These are phyloP conservation scores for Ploceus nigricollis DNA, from an alignment of 2,113 vertebrate species.

Conservation along the genomic window DNA sequence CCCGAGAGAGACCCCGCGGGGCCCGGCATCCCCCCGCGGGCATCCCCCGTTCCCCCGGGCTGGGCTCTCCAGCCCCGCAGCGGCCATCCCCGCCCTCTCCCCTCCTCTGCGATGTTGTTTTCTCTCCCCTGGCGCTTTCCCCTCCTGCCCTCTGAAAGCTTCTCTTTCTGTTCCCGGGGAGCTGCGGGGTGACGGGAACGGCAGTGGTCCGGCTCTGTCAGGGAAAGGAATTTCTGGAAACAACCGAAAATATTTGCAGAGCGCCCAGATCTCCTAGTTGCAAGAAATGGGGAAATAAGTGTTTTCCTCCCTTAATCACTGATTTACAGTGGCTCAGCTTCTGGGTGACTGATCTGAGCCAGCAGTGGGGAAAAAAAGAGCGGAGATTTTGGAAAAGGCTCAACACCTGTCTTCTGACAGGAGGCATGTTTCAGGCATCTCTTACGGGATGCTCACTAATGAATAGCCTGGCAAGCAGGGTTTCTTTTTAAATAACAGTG, in stretches of 20 bases:
- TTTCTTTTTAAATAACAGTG: background rate
- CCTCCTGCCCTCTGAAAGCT: background rate
- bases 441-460: background rate
- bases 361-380: background rate
- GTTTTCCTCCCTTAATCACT: background rate
- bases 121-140: background rate
- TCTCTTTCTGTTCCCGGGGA: background rate
- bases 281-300: fast-evolving
- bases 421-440: background rate
- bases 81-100: background rate
- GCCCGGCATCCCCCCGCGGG: background rate
- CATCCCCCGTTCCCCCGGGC: fast-evolving
- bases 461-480: background rate
- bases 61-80: background rate
- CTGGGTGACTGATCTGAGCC: background rate
- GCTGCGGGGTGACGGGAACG: background rate
- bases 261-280: background rate
- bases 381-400: background rate
- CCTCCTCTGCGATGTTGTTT: fast-evolving
- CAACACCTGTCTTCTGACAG: background rate
- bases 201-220: background rate
- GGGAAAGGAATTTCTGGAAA: background rate
- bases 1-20: background rate
- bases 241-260: background rate
- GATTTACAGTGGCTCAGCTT: background rate